These are phyloP conservation scores for Bombus pyrosoma DNA, from an alignment of 1,140 invertebrate genomes.

Conservation along the genomic window DNA sequence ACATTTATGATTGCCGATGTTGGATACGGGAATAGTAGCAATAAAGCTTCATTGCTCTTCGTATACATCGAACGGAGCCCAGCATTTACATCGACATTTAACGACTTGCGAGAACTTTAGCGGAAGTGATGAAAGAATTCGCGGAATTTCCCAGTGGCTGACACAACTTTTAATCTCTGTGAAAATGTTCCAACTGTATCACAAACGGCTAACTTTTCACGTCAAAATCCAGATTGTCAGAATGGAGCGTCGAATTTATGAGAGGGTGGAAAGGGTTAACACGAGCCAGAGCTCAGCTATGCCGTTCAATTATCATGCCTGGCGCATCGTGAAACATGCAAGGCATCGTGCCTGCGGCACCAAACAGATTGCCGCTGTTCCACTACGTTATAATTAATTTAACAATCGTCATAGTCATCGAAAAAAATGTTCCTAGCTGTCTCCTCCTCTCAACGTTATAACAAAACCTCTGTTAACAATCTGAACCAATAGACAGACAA, in stretches of 20 bases:
- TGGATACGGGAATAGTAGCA: no score
- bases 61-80: no score
- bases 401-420: background rate
- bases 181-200: no score
- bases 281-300: slow-evolving; percentile 1
- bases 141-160: no score
- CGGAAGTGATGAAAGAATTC: no score
- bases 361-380: background rate
- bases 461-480: background rate
- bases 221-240: background rate
- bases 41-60: no score
- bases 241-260: background rate
- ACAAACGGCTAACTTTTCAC: background rate
- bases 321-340: slow-evolving; percentile 21
- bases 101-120: no score
- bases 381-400: slow-evolving; percentile 1
- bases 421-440: background rate
- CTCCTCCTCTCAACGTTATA: background rate
- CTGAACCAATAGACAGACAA: background rate
- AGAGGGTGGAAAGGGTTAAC: background rate
- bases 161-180: no score
- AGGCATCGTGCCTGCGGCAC: background rate
- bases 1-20: no score
- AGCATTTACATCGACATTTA: no score
- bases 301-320: slow-evolving; percentile 24